phyloP scores from a whole-genome alignment of 2,797 vertebrate genomes.

The Tenualosa ilisha region DNA sequence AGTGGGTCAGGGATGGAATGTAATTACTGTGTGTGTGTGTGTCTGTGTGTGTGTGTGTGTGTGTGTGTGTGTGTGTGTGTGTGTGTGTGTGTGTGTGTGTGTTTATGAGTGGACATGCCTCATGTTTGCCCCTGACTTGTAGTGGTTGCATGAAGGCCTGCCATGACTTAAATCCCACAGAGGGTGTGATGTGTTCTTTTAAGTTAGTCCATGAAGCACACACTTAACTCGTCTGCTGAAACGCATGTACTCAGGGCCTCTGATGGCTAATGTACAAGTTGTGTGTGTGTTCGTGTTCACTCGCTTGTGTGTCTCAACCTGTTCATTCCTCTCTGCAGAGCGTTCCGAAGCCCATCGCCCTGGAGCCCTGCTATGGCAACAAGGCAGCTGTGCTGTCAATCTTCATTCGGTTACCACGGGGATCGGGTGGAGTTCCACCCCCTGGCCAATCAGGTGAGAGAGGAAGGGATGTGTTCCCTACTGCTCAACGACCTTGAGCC shows the following conservation, averaged over 20 bases:
- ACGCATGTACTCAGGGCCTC: neutral
- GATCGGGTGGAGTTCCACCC: constrained; percentile 91
- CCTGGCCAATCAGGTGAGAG: constrained; percentile 94
- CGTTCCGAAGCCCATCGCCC: constrained; percentile 92
- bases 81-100: too few relatives aligned
- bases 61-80: too few relatives aligned
- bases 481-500: neutral
- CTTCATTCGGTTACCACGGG: constrained; percentile 92
- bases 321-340: constrained; percentile 69
- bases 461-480: neutral
- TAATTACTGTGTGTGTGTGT: constrained; percentile 58
- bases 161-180: constrained; percentile 16
- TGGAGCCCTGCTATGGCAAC: constrained; percentile 97
- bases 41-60: constrained; percentile 22
- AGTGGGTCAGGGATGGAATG: constrained; percentile 75
- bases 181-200: constrained; percentile 37
- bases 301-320: neutral
- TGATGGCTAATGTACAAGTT: neutral
- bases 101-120: neutral
- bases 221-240: constrained; percentile 7
- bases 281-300: neutral
- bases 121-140: neutral
- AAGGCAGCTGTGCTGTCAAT: constrained; percentile 96
- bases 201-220: constrained; percentile 30
- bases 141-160: constrained; percentile 26